These are phyloP conservation scores for Synaphobranchus kaupii DNA, from an alignment of 2,797 vertebrate species.

Conservation along the genomic window DNA sequence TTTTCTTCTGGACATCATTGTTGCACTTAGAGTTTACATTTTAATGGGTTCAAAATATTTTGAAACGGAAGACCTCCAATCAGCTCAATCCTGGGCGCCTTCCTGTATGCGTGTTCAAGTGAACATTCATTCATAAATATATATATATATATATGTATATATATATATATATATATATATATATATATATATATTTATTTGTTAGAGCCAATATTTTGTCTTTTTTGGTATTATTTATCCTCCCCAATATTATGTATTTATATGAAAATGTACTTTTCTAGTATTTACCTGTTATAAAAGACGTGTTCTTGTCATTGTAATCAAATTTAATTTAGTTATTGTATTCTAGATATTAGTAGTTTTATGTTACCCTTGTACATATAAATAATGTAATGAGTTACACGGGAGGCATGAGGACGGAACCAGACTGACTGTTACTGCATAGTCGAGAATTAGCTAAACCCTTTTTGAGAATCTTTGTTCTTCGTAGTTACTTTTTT, in stretches of 20 bases:
- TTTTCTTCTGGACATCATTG: slow-evolving; percentile 84
- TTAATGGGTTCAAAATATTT: slow-evolving; percentile 87
- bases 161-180: slow-evolving; percentile 84
- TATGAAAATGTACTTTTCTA: slow-evolving; percentile 97
- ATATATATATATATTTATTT: slow-evolving; percentile 92
- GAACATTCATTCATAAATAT: slow-evolving; percentile 86
- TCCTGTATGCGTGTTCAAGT: slow-evolving; percentile 92
- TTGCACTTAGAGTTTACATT: slow-evolving; percentile 99
- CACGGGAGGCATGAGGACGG: slow-evolving; percentile 86
- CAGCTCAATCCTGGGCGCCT: slow-evolving; percentile 70
- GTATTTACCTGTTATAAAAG: slow-evolving; percentile 93
- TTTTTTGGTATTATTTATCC: slow-evolving; percentile 96
- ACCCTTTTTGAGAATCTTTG: slow-evolving; percentile 83
- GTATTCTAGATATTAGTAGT: slow-evolving; percentile 96
- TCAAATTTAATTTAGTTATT: slow-evolving; percentile 89
- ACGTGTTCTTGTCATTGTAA: slow-evolving; percentile 95
- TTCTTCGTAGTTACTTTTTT: slow-evolving; percentile 92
- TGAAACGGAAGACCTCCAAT: slow-evolving; percentile 83
- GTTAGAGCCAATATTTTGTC: slow-evolving; percentile 91
- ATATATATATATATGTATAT: slow-evolving; percentile 39
- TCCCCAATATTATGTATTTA: slow-evolving; percentile 91
- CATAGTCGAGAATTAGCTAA: slow-evolving; percentile 87
- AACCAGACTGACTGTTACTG: slow-evolving; percentile 77
- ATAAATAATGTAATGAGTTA: slow-evolving; percentile 91
- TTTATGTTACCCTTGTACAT: slow-evolving; percentile 94